These are phyloP conservation scores for Bombus vancouverensis DNA, from an alignment of 1,140 invertebrate genomes.

Conservation along the genomic window DNA sequence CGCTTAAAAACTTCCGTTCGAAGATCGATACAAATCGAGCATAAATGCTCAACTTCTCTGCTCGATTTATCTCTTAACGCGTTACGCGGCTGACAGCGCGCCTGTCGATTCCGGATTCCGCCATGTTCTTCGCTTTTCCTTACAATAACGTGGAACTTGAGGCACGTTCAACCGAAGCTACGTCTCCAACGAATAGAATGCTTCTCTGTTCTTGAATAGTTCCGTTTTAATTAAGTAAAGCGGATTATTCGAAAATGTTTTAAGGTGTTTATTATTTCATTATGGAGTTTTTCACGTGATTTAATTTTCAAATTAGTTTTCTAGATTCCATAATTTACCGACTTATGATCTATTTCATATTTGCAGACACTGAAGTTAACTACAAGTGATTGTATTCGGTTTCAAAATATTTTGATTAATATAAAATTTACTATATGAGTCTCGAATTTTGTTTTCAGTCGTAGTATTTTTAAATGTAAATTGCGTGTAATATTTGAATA, in stretches of 20 bases:
- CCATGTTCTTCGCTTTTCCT: background rate
- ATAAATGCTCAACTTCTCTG: background rate
- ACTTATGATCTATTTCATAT: too few species aligned
- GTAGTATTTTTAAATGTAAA: too few species aligned
- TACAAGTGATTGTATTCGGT: too few species aligned
- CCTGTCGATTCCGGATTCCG: background rate
- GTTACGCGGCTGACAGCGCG: background rate
- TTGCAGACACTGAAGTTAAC: too few species aligned
- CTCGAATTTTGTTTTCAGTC: too few species aligned
- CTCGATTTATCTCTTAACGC: conserved; percentile 19
- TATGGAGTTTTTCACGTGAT: background rate
- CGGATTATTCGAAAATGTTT: background rate
- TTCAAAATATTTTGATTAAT: too few species aligned
- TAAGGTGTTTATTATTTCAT: background rate
- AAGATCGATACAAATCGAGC: conserved; percentile 9
- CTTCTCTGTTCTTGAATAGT: background rate
- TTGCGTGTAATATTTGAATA: too few species aligned
- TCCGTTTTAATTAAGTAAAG: background rate
- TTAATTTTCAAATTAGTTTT: background rate
- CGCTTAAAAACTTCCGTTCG: background rate
- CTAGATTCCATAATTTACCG: too few species aligned
- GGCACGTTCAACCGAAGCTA: background rate
- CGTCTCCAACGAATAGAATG: background rate
- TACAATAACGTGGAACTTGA: background rate
- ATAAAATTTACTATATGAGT: too few species aligned